Base-by-base conservation (phyloP, 1,140 invertebrate genomes). In the Euura saliciscinereae region DNA sequence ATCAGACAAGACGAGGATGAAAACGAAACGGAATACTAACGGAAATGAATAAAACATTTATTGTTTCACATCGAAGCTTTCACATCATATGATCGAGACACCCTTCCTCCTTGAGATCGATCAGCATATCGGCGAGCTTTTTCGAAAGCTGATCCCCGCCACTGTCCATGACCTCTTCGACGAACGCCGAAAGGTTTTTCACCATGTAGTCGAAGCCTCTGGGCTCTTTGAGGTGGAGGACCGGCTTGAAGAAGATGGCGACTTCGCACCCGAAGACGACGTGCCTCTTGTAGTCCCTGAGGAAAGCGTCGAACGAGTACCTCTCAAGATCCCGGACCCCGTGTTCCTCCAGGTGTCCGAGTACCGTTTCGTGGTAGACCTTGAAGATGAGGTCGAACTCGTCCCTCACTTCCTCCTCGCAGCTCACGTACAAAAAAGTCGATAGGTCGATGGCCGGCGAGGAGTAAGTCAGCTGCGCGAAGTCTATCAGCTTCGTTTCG, bases 361-460 rank as follows among this genome's bases (percentile, higher is more conserved):
- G 74, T 10, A 86, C 65, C 2, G 75, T 67, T 2, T 80, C 72
- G 45, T 84, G 77, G 64, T 89, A 89, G 0, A 67, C 72, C 28
- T 72, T 45, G 2, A 89, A 74, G 0, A 88, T 72, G 0, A 79
- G 69, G 6, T 78, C 71, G 44, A 85, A 82, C 51, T 80, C 72
- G 0, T 73, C 65, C 8, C 45, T 66, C 28, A 78, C 5, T 0
- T 78, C 71, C 0, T 64, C 73, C 3, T 79, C 74, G 2, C 82
- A 82, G 68, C 80, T 82, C 6, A 88, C 69, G 72, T 81, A 88
- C 1, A 89, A 43, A 43, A 85, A 86, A n/a, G 85, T 84, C 0
- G 84, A 80, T 2, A 89, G 46, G 46, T 90, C 88, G 4, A 85
- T 72, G 0, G 80, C 76, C 0, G 86, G 87, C 5, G 83, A 83